A percentile compares a stretch with the other conserved stretches of the same genome.
phyloP scores from a whole-genome alignment of 2,113 vertebrate genomes.

The Camelus dromedarius region DNA sequence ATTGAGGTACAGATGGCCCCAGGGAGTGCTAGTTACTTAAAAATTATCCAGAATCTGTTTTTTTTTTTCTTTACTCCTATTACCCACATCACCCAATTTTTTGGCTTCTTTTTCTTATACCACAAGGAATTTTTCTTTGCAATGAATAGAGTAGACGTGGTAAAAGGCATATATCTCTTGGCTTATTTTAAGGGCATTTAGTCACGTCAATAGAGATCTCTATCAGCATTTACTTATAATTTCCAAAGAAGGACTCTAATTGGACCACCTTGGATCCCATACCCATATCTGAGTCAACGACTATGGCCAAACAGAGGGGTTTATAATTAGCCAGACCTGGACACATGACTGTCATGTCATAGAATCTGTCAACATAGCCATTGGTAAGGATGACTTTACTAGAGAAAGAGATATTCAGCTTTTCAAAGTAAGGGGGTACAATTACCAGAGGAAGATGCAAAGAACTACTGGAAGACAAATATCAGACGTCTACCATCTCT shows the following conservation, averaged over 20 bases:
- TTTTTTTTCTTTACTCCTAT: neutral
- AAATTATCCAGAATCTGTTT: slow-evolving; percentile 4
- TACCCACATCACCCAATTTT: neutral
- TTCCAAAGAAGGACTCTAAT: neutral
- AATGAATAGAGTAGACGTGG: neutral
- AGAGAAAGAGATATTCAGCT: neutral
- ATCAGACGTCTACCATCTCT: neutral
- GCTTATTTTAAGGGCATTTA: neutral
- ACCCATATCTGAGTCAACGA: neutral
- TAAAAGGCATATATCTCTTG: neutral
- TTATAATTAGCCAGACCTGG: neutral
- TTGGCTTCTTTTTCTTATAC: neutral
- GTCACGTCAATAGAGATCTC: neutral
- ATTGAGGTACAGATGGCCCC: neutral
- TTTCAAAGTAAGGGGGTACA: neutral
- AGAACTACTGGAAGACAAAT: neutral
- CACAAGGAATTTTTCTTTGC: neutral
- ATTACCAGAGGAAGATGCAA: neutral
- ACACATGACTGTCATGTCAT: neutral
- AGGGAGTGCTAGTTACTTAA: neutral
- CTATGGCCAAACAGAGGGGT: neutral
- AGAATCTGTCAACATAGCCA: too few relatives aligned
- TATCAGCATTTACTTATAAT: neutral
- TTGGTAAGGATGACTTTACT: too few relatives aligned
- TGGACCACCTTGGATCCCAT: neutral